Base-by-base conservation (phyloP, 2,113 vertebrate genomes). In the Ophiodon elongatus region DNA sequence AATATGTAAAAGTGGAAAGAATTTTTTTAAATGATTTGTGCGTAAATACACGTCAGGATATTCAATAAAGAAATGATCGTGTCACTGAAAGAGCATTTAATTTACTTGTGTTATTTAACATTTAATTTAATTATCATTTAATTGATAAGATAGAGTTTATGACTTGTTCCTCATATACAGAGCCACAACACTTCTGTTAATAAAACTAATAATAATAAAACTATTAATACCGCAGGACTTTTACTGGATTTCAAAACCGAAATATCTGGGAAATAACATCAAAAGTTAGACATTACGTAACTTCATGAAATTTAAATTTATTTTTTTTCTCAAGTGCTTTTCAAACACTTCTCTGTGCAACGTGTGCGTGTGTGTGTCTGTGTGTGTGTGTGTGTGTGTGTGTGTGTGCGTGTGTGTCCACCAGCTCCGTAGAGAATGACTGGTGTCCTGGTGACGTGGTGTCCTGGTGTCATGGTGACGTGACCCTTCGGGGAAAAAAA, bases 341-440 rank as follows among this genome's bases (percentile, higher is more conserved):
- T 19, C 17, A 39, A 33, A 43, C n/a, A 19, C 27, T n/a, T 37
- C 31, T 39, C 43, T 23, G 59, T 50, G 19, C 25, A 52, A 21
- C 2, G 43, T 43, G 41, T 35, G 15, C 23, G 60, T 9, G 33
- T 39, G 4, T 33, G 11, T 43, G 41, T 43, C 11, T 35, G 15
- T 25, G 60, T 9, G 33, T 39, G 4, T 33, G 11, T 47, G 45
- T 47, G 17, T 29, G 11, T n/a, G 62, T 11, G 41, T 41, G 4
- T 29, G 14, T 54, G 21, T 56, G 23, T 31, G 13, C 17, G 60
- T 11, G 35, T 35, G 14, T 68, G 25, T 60, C 67, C 45, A 59
- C 74, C 25, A 67, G 60, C 23, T 75, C 15, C 64, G 62, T 37
- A 10, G 23, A 39, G 80, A n/a, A 23, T 68, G 31, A 79, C 17